A percentile compares a stretch with the other conserved stretches of the same genome.
phyloP scores from a whole-genome alignment of 2,888 invertebrate genomes.

The Hyposoter dolosus region DNA sequence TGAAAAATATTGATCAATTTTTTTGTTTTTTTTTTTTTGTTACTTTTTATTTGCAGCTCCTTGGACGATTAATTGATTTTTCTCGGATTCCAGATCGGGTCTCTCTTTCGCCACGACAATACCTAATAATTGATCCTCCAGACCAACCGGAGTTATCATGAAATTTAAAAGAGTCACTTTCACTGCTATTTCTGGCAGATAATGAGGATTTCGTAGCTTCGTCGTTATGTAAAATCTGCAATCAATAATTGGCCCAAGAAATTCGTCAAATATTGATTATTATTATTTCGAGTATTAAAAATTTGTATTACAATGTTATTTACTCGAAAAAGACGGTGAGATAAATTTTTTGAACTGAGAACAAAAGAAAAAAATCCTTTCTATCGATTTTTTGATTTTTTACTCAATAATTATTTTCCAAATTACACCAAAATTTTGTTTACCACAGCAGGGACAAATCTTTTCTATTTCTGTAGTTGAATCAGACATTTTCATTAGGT shows the following conservation, averaged over 20 bases:
- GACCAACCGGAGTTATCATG: constrained; percentile 95
- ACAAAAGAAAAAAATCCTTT: too few relatives aligned
- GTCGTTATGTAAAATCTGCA: constrained; percentile 96
- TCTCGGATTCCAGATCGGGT: constrained; percentile 96
- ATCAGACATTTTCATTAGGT: not conserved
- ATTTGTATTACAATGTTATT: not conserved
- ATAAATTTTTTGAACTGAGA: not conserved
- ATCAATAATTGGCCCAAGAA: constrained; percentile 45
- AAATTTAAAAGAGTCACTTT: constrained; percentile 97
- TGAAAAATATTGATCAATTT: not conserved
- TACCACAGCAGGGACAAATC: not conserved
- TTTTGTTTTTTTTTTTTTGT: too few relatives aligned
- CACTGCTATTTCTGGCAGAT: constrained; percentile 96
- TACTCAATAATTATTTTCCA: not conserved
- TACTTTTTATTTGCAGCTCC: constrained; percentile 93
- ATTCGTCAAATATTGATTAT: not conserved
- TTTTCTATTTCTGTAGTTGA: not conserved
- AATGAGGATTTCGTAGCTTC: constrained; percentile 96
- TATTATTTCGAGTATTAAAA: not conserved
- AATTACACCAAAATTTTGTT: not conserved
- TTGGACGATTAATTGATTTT: constrained; percentile 94
- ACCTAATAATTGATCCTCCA: constrained; percentile 95
- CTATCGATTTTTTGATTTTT: too few relatives aligned
- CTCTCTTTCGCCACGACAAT: constrained; percentile 97
- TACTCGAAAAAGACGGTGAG: not conserved